A percentile compares a stretch with the other conserved stretches of the same genome.
Evolutionary conservation across 1,140 invertebrate genomes (phyloP).

Genomic region (Plectus sambesii): DNA sequence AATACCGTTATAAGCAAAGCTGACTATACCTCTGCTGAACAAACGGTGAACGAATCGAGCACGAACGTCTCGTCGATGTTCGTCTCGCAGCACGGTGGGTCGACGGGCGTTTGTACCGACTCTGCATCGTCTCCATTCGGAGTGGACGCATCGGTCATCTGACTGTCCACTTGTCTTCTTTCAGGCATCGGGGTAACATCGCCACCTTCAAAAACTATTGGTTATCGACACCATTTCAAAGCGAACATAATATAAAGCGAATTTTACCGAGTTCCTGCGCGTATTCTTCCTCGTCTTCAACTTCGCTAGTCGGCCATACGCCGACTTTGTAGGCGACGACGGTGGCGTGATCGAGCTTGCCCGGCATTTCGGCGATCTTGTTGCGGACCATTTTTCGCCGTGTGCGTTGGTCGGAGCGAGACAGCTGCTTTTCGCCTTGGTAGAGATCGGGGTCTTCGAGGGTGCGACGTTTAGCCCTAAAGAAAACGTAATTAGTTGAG

Average conservation of each 20-base stretch:
- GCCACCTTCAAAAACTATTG: constrained; percentile 4
- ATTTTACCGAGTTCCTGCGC: constrained; percentile 7
- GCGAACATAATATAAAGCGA: neutral
- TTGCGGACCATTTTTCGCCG: constrained; percentile 60
- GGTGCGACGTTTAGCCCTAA: constrained; percentile 63
- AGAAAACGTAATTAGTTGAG: no score
- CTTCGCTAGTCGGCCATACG: constrained; percentile 10
- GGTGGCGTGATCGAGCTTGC: constrained; percentile 83
- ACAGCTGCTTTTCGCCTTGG: constrained; percentile 52
- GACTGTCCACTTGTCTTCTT: constrained; percentile 2
- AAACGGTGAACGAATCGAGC: no score
- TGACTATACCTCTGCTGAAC: no score
- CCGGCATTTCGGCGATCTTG: constrained; percentile 64
- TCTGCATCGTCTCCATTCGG: no score
- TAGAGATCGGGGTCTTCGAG: constrained; percentile 71
- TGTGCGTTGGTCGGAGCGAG: constrained; percentile 55
- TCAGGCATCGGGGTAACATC: neutral
- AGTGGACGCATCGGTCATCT: no score
- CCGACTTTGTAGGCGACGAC: constrained; percentile 66
- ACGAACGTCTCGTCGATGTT: no score
- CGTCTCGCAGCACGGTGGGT: no score
- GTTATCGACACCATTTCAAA: neutral
- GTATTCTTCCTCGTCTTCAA: neutral
- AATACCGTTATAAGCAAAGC: no score
- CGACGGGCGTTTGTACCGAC: no score